Base-by-base conservation (phyloP, 92 coral and sea anemone genomes). In the Meandrina meandrites region DNA sequence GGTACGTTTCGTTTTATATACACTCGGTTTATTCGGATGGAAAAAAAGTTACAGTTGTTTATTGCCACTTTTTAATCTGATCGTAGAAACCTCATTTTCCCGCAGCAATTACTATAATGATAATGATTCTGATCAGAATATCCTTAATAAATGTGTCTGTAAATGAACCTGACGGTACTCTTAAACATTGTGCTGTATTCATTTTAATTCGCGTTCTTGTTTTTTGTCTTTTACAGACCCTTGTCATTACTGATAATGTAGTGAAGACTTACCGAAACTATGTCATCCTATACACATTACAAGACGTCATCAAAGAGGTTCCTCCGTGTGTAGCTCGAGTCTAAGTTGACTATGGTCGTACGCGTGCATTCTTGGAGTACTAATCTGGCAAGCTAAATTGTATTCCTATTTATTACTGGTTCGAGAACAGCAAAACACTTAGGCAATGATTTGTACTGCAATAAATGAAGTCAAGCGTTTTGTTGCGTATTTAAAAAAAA, bases 201-300 rank as follows among this genome's bases (percentile, higher is more conserved):
- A 57, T 19, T 18, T 57, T 19, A 21, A 57, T 57, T 3, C 64
- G 64, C 5, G 64, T 57, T 57, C n/a, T 57, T 57, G 4, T 22
- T 27, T 30, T 57, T 57, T 57, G 4, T 22, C 8, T 30, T 57
- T 72, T 17, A 36, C 80, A 84, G 87, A 54, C 17, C 6, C 71
- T 53, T 40, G 36, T 45, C 64, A 74, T 84, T 35, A 84, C 81
- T 8, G 54, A 84, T 53, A 80, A 84, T 75, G 37, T 84, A 51
- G 87, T 74, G 87, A 84, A 74, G 87, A 74, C 37, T 56, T 84
- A 73, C 78, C 80, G 87, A 12, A 84, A 84, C 53, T 84, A 84
- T 22, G 80, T 84, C 80, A 56, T 54, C 32, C 56, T 73, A 31
- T 56, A 36, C 80, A 48, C 71, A 54, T 80, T 84, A 12, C 16